Base-by-base conservation (phyloP, 1,140 invertebrate genomes). In the Megathymus violae region DNA sequence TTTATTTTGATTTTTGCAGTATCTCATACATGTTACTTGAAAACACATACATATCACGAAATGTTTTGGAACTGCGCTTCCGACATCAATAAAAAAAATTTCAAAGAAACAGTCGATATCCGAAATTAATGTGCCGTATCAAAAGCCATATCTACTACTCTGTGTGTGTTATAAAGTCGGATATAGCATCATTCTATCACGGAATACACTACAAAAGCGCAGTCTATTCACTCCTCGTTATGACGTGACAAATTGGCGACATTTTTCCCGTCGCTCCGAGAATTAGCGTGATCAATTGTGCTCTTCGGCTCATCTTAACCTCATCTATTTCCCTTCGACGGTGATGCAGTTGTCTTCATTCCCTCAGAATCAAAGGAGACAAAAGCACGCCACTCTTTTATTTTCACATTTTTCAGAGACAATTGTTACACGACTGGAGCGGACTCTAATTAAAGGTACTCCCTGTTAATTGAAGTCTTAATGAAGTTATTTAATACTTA, bases 241-340 rank as follows among this genome's bases (percentile, higher is more conserved):
- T 85, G 77, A 77, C 74, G 72, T 85, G 83, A 89, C 80, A 87
- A 89, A 89, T 87, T 83, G 77, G 71, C 61, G 78, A 81, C 80
- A 89, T 89, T 89, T 87, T 84, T 67, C 70, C 75, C 63, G 66
- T 77, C 82, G 78, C 83, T 81, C 64, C 64, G 71, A 67, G 82
- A 88, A 89, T 89, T 89, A 88, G 78, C 78, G 82, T 84, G 82
- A 89, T 89, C 86, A 87, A 87, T 89, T 83, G 78, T 76, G 66
- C 71, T 82, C 74, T 82, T 80, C 76, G 78, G 76, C 69, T 74
- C 67, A 72, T 71, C 68, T 78, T 73, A 75, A 69, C 64, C 63
- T 64, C 67, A 60, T 71, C 76, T 70, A 62, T 73, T 69, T 71
- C 48, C 25, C 68, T 36, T 50, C 38, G 17, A 63, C 44, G 38